A percentile compares a stretch with the other conserved stretches of the same genome.
Evolutionary conservation across 2,888 invertebrate species (phyloP).

Genomic region (Lasius platythorax): DNA sequence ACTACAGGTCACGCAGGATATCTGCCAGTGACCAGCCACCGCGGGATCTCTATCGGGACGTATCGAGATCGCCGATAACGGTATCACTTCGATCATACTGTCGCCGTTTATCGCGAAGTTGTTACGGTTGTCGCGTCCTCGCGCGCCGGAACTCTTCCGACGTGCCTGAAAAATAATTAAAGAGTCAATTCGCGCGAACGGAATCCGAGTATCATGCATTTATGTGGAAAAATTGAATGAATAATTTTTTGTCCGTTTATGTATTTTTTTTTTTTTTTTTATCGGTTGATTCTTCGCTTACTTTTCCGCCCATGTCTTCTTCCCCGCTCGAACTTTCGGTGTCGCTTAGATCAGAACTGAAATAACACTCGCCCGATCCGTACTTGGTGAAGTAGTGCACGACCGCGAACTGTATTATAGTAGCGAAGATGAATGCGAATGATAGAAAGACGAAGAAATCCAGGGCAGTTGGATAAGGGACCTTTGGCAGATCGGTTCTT

Average conservation of each 20-base stretch:
- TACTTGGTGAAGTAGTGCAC: constrained; percentile 95
- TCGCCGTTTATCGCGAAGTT: constrained; percentile 75
- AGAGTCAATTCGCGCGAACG: neutral
- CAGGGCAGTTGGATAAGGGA: constrained; percentile 94
- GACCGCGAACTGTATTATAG: constrained; percentile 94
- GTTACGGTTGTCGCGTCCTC: constrained; percentile 57
- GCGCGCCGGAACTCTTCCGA: constrained; percentile 28
- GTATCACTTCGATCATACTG: constrained; percentile 88
- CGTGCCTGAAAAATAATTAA: constrained; percentile 36
- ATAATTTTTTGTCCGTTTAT: neutral
- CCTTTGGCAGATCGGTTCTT: constrained; percentile 93
- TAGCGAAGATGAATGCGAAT: constrained; percentile 93
- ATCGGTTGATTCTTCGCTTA: constrained; percentile 74
- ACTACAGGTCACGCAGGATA: constrained; percentile 85
- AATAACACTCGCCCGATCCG: constrained; percentile 93
- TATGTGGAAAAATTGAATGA: neutral
- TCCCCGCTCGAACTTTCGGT: constrained; percentile 88
- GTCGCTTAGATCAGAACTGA: constrained; percentile 88
- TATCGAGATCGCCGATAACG: constrained; percentile 88
- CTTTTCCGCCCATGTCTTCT: constrained; percentile 78
- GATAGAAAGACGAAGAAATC: constrained; percentile 94
- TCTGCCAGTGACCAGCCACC: constrained; percentile 77
- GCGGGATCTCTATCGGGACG: constrained; percentile 82
- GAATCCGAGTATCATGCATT: neutral
- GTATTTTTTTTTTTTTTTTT: constrained; percentile 30